Conservation (phyloP, 2,113 vertebrate genomes). For the Paedocypris sp. region DNA sequence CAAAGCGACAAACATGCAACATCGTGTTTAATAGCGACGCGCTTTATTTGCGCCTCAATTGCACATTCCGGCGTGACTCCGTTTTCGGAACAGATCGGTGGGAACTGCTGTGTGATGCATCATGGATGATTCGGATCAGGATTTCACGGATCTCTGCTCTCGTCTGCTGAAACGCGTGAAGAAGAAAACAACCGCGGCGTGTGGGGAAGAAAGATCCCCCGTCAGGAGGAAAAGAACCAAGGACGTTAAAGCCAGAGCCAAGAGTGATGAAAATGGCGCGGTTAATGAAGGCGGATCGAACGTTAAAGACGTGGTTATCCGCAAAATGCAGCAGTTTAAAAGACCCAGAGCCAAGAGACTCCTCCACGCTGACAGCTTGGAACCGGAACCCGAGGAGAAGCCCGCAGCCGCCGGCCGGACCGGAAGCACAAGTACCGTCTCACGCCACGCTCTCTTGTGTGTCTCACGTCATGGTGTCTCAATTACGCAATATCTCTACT, state of each 20-base stretch:
- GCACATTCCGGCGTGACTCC: no score
- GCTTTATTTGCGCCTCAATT: no score
- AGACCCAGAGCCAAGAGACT: constrained; percentile 65
- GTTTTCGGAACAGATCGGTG: background rate
- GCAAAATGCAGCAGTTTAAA: constrained; percentile 80
- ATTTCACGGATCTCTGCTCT: constrained; percentile 77
- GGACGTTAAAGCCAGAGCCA: no score
- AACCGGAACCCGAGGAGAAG: background rate
- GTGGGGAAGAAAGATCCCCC: constrained; percentile 34
- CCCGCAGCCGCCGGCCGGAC: background rate
- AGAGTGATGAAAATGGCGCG: background rate
- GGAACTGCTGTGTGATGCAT: background rate
- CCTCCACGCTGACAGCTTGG: constrained; percentile 26
- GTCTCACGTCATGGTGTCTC: no score
- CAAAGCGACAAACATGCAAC: no score
- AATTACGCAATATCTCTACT: no score
- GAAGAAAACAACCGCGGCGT: constrained; percentile 38
- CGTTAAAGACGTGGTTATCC: constrained; percentile 64
- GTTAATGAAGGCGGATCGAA: background rate
- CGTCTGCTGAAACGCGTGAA: constrained; percentile 64
- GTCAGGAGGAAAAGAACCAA: background rate
- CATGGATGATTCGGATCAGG: constrained; percentile 85
- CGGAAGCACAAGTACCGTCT: constrained; percentile 27
- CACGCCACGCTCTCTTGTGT: no score
- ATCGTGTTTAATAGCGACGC: no score